Evolutionary conservation across 2,797 vertebrate genomes (phyloP), one percentile per base, ranked within the genome.

Genomic region (Lepidocolaptes lacrymiger): DNA sequence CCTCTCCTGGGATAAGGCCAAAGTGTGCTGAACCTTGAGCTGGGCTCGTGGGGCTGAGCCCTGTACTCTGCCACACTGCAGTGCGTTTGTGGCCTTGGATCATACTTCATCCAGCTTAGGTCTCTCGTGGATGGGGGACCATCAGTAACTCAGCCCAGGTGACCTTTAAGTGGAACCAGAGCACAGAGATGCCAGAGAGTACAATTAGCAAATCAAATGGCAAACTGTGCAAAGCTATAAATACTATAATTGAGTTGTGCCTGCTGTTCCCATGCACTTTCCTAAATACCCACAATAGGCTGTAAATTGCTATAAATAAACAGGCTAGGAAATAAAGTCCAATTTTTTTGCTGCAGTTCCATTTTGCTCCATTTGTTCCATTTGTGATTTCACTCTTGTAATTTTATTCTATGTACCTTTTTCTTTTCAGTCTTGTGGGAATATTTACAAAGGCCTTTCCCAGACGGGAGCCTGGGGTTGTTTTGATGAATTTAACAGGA

Each of bases 401-500:
- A 49, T 69, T 91, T 97, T 88, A 20, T 95, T 89, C 56, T 69
- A 7, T 43, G 19, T 44, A 44, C 37, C 58, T 59, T n/a, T 89
- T 95, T 68, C 8, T 96, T 46, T 97, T 95, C 97, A 99, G 99
- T 99, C 99, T 36, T 99, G 99, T 86, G 99, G 99, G 82, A 99
- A 98, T 98, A 99, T 99, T 98, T 99, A 99, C 97, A 99, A 99
- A 98, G 99, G 99, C 78, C 98, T 99, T 88, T 99, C 99, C 77
- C 99, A 99, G 97, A 99, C 99, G 0, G 99, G 99, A 37, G 99
- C 99, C 55, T 99, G 99, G 99, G 99, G 99, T 96, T 99, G 99
- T 97, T 99, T 99, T 80, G 99, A 99, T 75, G 99, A 99, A 87
- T 99, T 99, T 87, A 99, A 99, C 97, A 98, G 99, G 93, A 99